Evolutionary conservation across 2,888 invertebrate genomes (phyloP).

Genomic region (Synanthedon andrenaeformis): DNA sequence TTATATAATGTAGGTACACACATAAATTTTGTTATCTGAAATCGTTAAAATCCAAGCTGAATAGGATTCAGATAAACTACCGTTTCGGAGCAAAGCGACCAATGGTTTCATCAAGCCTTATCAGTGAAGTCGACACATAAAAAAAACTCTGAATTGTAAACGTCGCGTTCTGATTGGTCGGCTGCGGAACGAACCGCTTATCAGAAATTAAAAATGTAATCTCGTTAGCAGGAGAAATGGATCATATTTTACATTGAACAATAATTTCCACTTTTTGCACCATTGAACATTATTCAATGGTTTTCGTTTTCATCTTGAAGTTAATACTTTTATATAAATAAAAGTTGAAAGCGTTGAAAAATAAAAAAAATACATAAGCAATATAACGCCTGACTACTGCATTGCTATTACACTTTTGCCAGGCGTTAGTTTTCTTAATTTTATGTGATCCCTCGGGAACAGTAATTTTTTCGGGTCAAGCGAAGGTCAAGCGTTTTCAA

Average conservation of each 20-base stretch:
- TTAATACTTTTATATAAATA: too few species aligned
- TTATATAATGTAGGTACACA: not conserved
- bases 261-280: too few species aligned
- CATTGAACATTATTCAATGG: too few species aligned
- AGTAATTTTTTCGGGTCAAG: too few species aligned
- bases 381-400: too few species aligned
- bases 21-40: not conserved
- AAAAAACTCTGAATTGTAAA: conserved; percentile 49
- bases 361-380: too few species aligned
- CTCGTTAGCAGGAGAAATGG: conserved; percentile 42
- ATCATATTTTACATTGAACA: conserved; percentile 22
- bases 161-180: conserved; percentile 42
- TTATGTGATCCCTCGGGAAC: too few species aligned
- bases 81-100: conserved; percentile 58
- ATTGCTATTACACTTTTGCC: too few species aligned
- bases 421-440: too few species aligned
- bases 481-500: too few species aligned
- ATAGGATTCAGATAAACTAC: conserved; percentile 48
- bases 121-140: conserved; percentile 50
- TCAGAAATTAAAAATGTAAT: conserved; percentile 44
- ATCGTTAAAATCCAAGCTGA: conserved; percentile 28
- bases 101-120: conserved; percentile 45
- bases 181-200: conserved; percentile 21
- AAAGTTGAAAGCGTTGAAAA: too few species aligned
- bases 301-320: too few species aligned